Base-by-base conservation (phyloP, 2,888 invertebrate genomes). In the Oxycera nigricornis region DNA sequence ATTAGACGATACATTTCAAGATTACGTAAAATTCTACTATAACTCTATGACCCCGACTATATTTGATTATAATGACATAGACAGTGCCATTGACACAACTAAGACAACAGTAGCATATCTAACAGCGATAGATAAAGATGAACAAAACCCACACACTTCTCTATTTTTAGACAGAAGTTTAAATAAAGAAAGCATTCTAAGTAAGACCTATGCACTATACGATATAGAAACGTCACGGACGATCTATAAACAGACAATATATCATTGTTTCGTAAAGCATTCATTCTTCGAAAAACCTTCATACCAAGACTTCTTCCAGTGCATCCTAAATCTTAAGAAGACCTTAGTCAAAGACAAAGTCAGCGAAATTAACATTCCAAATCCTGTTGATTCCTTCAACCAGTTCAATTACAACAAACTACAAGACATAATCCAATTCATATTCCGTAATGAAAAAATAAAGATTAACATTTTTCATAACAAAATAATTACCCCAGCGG, bases 281-380 rank as follows among this genome's bases (percentile, higher is more conserved):
- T n/a, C n/a, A n/a, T 59, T 59, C 59, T 59, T 59, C 17, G 59
- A 59, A 59, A 59, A 59, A 28, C 59, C 30, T 17, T 28, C 24
- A 26, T 59, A 59, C 28, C 24, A 59, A 28, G 59, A 2, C 28
- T 59, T 26, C 59, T 59, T 59, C 28, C 30, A 59, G 11, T 59
- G 59, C 3, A 59, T 9, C 9, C 59, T 55, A 2, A n/a, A 17
- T 55, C 14, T 59, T 9, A 26, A 59, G 28, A 24, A 26, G 2
- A 59, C 14, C 9, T n/a, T 59, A 11, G 28, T 26, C 11, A 9
- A 59, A 28, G 59, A 59, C 28, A 20, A 55, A 59, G 11, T 59
- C 28, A 59, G 4, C 59, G 59, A 59, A 28, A 59, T 59, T n/a
- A 59, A 59, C n/a, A 59, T 59, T 26, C 59, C 59, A 26, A 59